A percentile compares a stretch with the other conserved stretches of the same genome.
phyloP scores from a whole-genome alignment of 2,797 vertebrate species.

The Carduelis carduelis region DNA sequence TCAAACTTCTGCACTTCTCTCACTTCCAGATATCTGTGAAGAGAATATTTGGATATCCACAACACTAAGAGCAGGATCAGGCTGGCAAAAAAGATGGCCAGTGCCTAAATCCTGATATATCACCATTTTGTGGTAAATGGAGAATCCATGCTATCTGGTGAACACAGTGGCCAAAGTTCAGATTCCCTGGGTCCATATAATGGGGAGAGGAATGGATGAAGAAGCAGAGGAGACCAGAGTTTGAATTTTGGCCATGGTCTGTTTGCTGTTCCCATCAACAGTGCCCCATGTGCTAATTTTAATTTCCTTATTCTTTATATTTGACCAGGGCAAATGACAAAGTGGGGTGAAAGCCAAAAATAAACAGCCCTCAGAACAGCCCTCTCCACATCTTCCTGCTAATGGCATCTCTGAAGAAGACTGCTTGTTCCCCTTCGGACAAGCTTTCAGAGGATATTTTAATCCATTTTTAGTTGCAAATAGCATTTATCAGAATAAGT shows the following conservation, averaged over 20 bases:
- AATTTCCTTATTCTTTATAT: neutral
- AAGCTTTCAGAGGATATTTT: slow-evolving; percentile 43
- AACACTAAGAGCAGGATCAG: neutral
- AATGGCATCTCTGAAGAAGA: slow-evolving; percentile 22
- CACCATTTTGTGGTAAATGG: neutral
- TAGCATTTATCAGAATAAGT: slow-evolving; percentile 46
- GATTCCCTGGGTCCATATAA: neutral
- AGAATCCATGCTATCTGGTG: neutral
- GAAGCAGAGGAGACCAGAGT: neutral
- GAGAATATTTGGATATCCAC: neutral
- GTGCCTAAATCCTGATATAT: neutral
- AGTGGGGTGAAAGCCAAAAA: slow-evolving; percentile 29
- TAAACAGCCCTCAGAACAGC: slow-evolving; percentile 26
- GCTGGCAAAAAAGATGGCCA: neutral
- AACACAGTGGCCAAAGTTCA: neutral
- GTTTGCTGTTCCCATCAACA: neutral
- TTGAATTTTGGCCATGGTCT: neutral
- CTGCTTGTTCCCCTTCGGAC: slow-evolving; percentile 33
- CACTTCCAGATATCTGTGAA: neutral
- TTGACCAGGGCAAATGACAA: neutral
- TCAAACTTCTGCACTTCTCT: neutral
- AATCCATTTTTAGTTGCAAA: slow-evolving; percentile 45
- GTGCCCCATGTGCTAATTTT: neutral
- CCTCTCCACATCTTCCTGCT: neutral
- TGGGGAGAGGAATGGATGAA: neutral